These are phyloP conservation scores for Coptodon rendalli DNA, from an alignment of 2,113 vertebrate genomes.

Conservation along the genomic window DNA sequence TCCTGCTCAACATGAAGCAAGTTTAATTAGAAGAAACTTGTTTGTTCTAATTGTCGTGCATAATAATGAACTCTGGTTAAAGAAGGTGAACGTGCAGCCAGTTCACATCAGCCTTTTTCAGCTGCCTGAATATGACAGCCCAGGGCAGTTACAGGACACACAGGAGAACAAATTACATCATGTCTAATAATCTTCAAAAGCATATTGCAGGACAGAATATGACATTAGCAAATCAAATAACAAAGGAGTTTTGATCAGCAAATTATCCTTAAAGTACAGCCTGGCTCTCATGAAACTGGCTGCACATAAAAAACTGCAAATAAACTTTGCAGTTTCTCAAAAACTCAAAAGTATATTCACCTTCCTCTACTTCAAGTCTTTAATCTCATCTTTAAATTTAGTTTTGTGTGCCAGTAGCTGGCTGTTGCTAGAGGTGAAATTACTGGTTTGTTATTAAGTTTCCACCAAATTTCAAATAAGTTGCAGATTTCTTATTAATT, in stretches of 20 bases:
- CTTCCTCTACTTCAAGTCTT: background rate
- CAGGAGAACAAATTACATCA: accelerated
- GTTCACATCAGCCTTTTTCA: background rate
- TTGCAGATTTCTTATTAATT: background rate
- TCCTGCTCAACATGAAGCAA: background rate
- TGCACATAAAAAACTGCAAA: background rate
- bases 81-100: background rate
- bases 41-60: background rate
- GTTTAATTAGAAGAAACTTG: background rate
- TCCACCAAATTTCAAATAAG: background rate
- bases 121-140: background rate
- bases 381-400: background rate
- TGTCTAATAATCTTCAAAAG: accelerated
- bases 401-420: background rate
- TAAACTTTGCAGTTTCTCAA: background rate
- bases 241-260: background rate
- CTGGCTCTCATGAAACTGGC: background rate
- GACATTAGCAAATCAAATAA: background rate
- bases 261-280: accelerated
- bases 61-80: background rate
- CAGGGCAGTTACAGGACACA: background rate
- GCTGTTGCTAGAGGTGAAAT: accelerated
- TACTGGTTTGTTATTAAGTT: background rate
- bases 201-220: accelerated
- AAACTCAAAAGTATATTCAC: background rate